Conservation (phyloP, 1,140 invertebrate genomes). For the Drosophila erecta region DNA sequence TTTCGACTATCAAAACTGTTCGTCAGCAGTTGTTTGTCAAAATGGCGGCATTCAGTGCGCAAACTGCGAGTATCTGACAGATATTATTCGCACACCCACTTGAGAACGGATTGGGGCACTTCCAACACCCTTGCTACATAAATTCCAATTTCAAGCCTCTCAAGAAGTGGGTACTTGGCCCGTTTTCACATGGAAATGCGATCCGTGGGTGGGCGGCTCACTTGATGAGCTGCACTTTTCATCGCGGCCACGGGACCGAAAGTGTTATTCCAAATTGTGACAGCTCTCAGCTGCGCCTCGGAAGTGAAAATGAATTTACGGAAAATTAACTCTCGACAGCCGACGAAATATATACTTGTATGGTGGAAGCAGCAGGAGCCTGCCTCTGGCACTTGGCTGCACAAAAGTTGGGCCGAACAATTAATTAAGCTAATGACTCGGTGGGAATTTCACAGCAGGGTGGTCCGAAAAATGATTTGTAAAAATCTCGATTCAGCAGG, state of each 20-base stretch:
- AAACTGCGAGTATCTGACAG: conserved; percentile 52
- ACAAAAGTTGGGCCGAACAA: conserved; percentile 55
- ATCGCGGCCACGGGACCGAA: conserved; percentile 27
- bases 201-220: conserved; percentile 8
- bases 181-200: conserved; percentile 3
- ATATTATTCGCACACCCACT: conserved; percentile 47
- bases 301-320: conserved; percentile 59
- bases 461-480: conserved; percentile 37
- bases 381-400: conserved; percentile 32
- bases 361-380: neutral
- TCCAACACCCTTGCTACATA: neutral
- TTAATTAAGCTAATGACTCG: conserved; percentile 79
- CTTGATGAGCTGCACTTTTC: conserved; percentile 69
- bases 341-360: neutral
- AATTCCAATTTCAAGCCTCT: conserved; percentile 59
- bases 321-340: conserved; percentile 70
- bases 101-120: conserved; percentile 41
- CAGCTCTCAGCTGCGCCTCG: conserved; percentile 39
- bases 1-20: conserved; percentile 46
- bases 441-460: conserved; percentile 44
- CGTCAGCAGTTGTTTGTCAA: conserved; percentile 70
- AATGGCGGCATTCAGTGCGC: conserved; percentile 15
- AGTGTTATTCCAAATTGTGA: conserved; percentile 60
- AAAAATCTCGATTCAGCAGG: conserved; percentile 34
- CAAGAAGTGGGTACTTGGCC: conserved; percentile 21